These are phyloP conservation scores for Zoanthus solanderi DNA, from an alignment of 92 coral and sea anemone genomes.

Conservation along the genomic window DNA sequence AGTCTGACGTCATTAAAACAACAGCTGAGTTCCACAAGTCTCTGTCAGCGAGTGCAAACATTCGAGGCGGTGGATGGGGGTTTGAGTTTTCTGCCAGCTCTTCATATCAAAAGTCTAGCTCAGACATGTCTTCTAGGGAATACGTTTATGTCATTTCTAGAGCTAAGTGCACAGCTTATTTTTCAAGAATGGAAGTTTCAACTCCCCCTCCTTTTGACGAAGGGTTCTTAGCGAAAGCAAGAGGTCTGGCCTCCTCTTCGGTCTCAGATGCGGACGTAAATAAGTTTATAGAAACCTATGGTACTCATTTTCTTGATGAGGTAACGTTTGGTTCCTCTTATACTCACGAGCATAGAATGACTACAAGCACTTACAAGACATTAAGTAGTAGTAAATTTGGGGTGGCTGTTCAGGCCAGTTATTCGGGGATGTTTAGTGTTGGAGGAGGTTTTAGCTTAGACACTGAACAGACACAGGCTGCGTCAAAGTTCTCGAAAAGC, in stretches of 20 bases:
- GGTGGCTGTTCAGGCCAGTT: conserved; percentile 71
- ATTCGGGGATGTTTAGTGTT: conserved; percentile 57
- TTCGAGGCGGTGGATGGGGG: conserved; percentile 39
- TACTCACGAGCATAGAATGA: conserved; percentile 15
- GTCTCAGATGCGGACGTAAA: background rate
- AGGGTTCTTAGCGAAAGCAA: background rate
- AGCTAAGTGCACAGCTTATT: conserved; percentile 46
- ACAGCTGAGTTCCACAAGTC: conserved; percentile 24
- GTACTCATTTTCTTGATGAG: conserved; percentile 63
- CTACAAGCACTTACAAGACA: background rate
- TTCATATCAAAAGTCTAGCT: conserved; percentile 25
- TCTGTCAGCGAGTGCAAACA: conserved; percentile 39
- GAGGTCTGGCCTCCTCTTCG: background rate
- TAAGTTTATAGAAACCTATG: conserved; percentile 34
- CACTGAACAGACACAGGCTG: conserved; percentile 60
- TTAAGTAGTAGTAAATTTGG: conserved; percentile 7
- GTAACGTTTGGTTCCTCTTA: background rate
- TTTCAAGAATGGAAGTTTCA: background rate
- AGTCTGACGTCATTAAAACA: conserved; percentile 17
- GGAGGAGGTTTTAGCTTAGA: conserved; percentile 43
- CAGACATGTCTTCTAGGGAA: conserved; percentile 46
- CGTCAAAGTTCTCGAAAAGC: conserved; percentile 57
- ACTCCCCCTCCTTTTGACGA: conserved; percentile 33
- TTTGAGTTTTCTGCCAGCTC: conserved; percentile 54
- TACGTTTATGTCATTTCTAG: conserved; percentile 24